A percentile compares a stretch with the other conserved stretches of the same genome.
phyloP scores from a whole-genome alignment of 2,113 vertebrate genomes.

The Notothenia coriiceps region DNA sequence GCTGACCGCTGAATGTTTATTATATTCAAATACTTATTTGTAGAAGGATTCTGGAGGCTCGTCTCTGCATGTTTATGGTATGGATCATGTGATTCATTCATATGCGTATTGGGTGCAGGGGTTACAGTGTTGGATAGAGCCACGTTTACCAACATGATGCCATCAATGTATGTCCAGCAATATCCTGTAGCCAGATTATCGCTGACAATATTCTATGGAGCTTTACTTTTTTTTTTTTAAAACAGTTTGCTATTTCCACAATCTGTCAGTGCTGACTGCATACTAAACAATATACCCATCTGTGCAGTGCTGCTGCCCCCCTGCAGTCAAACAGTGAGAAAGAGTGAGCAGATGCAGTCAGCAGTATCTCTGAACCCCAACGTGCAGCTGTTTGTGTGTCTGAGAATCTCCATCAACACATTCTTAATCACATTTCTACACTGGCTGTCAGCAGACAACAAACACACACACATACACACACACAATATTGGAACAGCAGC shows the following conservation, averaged over 20 bases:
- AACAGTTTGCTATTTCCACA: slow-evolving; percentile 58
- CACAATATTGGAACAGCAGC: slow-evolving; percentile 27
- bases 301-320: slow-evolving; percentile 63
- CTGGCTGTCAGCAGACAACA: slow-evolving; percentile 36
- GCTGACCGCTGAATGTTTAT: background rate
- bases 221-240: background rate
- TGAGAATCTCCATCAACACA: slow-evolving; percentile 49
- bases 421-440: slow-evolving; percentile 66
- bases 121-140: slow-evolving; percentile 20
- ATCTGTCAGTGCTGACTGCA: slow-evolving; percentile 58
- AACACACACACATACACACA: background rate
- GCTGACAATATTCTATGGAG: slow-evolving; percentile 47
- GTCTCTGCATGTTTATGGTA: background rate
- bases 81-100: background rate
- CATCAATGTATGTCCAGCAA: slow-evolving; percentile 6
- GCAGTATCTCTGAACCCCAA: slow-evolving; percentile 55
- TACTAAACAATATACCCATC: slow-evolving; percentile 72
- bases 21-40: background rate
- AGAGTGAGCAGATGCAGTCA: slow-evolving; percentile 65
- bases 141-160: slow-evolving; percentile 34
- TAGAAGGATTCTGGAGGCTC: background rate
- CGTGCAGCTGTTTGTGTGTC: slow-evolving; percentile 47
- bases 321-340: slow-evolving; percentile 60
- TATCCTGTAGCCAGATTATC: slow-evolving; percentile 43
- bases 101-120: background rate